phyloP scores from a whole-genome alignment of 2,113 vertebrate genomes.

The Scomber scombrus region DNA sequence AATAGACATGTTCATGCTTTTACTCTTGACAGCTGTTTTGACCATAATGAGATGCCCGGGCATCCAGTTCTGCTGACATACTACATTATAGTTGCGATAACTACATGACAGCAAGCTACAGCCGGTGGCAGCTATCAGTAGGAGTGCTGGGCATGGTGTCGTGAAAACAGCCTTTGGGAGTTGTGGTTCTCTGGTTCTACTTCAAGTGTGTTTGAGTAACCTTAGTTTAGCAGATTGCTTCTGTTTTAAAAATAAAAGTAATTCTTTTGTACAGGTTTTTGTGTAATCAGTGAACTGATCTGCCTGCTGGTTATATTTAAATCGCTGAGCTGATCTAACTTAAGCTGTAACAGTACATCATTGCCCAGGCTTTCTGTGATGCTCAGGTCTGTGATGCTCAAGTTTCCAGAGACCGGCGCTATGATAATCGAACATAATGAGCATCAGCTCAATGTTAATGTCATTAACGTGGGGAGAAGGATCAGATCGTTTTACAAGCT shows the following conservation, averaged over 20 bases:
- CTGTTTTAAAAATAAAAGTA: not conserved
- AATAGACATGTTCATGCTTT: conserved; percentile 1
- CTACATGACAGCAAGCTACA: conserved; percentile 66
- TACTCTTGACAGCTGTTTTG: conserved; percentile 52
- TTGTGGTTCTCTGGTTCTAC: conserved; percentile 26
- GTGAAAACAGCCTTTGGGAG: conserved; percentile 62
- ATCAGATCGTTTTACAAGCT: conserved; percentile 76
- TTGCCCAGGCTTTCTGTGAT: not conserved
- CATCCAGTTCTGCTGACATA: conserved; percentile 54
- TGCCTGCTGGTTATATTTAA: not conserved
- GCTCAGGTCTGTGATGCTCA: conserved; percentile 33
- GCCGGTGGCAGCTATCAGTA: conserved; percentile 73
- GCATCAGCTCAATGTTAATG: conserved; percentile 79
- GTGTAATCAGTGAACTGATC: not conserved
- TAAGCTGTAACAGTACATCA: not conserved
- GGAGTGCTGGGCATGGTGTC: conserved; percentile 24
- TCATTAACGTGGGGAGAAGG: conserved; percentile 68
- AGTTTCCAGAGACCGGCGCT: conserved; percentile 39
- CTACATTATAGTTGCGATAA: conserved; percentile 62
- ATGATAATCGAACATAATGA: conserved; percentile 67
- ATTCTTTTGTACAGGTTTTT: not conserved
- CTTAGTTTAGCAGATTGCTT: not conserved
- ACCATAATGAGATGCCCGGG: conserved; percentile 38
- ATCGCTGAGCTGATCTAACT: not conserved
- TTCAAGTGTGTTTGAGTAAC: conserved; percentile 12